A percentile compares a stretch with the other conserved stretches of the same genome.
Evolutionary conservation across 2,888 invertebrate genomes (phyloP).

Genomic region (Erpobdella octoculata): DNA sequence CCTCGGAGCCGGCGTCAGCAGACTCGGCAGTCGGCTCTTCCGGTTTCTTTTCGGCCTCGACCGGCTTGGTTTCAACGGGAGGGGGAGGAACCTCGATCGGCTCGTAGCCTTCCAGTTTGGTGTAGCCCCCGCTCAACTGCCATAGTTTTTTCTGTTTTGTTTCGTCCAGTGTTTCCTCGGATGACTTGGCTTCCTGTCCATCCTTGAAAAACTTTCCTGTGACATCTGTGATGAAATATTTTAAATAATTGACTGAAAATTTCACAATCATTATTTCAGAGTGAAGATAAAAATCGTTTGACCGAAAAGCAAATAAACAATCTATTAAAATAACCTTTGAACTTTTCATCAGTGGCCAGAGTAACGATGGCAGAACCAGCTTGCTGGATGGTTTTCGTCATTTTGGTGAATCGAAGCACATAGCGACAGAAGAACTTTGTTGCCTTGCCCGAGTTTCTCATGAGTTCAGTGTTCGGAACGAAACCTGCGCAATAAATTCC

Average conservation of each 20-base stretch:
- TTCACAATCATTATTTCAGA: not conserved
- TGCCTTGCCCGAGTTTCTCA: constrained; percentile 37
- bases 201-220: constrained; percentile 43
- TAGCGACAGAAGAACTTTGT: constrained; percentile 39
- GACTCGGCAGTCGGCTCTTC: constrained; percentile 22
- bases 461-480: constrained; percentile 42
- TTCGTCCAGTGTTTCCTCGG: constrained; percentile 42
- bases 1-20: constrained; percentile 14
- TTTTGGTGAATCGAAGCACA: constrained; percentile 40
- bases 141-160: constrained; percentile 44
- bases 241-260: not conserved
- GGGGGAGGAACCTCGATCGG: constrained; percentile 42
- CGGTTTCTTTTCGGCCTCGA: constrained; percentile 31
- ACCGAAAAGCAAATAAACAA: too few species aligned
- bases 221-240: constrained; percentile 35
- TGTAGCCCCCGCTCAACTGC: constrained; percentile 43
- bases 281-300: too few species aligned
- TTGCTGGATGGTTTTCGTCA: constrained; percentile 40
- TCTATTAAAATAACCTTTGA: constrained; percentile 39
- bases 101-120: constrained; percentile 43
- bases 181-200: constrained; percentile 39
- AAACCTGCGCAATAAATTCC: constrained; percentile 38
- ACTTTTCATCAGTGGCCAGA: constrained; percentile 41
- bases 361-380: constrained; percentile 40
- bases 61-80: constrained; percentile 35